Percentiles rank a stretch among this genome's conserved stretches.
Conservation (phyloP, 2,113 vertebrate species). For the Vulpes ferrilata region DNA sequence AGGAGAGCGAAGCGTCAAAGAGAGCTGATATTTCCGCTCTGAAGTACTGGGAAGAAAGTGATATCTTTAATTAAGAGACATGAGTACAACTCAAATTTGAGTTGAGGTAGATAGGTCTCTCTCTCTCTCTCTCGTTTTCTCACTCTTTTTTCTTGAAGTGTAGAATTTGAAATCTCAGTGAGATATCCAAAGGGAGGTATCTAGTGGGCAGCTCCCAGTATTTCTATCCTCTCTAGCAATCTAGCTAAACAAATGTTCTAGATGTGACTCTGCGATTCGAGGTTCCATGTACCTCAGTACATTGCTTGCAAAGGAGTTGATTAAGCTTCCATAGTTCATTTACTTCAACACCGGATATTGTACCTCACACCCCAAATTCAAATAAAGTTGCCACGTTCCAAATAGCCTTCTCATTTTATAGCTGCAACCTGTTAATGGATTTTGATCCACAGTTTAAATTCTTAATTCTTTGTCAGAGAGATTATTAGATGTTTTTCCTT, state of each 20-base stretch:
- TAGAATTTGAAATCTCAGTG: slow-evolving; percentile 25
- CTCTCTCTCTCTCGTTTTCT: not conserved
- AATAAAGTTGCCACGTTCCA: not conserved
- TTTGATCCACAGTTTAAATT: slow-evolving; percentile 15
- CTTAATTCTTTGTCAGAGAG: not conserved
- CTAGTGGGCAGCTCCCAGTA: not conserved
- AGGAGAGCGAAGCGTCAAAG: not conserved
- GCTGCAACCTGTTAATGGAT: not conserved
- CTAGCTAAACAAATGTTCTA: not conserved
- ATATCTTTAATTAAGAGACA: not conserved
- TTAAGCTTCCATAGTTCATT: not conserved
- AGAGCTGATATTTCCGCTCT: not conserved
- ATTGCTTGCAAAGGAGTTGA: slow-evolving; percentile 22
- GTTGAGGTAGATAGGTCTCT: not conserved
- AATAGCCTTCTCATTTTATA: slow-evolving; percentile 39
- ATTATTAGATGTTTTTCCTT: not conserved
- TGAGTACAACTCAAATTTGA: not conserved
- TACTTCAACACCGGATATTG: slow-evolving; percentile 1
- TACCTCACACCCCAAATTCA: not conserved
- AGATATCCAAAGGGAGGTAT: not conserved
- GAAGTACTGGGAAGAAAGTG: not conserved
- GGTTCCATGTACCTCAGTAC: not conserved
- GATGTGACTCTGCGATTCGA: not conserved
- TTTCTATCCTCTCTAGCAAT: not conserved
- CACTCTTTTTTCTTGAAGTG: not conserved